phyloP scores from a whole-genome alignment of 2,113 vertebrate species.

The Salvelinus alpinus region DNA sequence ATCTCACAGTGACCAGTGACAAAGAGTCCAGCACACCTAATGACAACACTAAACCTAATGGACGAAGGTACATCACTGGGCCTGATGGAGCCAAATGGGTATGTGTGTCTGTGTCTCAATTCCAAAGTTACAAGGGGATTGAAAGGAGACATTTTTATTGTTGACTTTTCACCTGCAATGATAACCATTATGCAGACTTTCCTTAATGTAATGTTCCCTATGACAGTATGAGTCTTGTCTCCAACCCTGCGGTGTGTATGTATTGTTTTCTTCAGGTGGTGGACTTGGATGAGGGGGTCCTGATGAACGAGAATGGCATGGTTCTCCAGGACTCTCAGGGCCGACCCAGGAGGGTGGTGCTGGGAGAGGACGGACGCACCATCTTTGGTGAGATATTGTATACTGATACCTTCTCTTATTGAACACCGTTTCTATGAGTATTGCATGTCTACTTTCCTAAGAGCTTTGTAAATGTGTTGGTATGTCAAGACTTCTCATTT shows the following conservation, averaged over 20 bases:
- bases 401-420: neutral
- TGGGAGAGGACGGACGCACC: slow-evolving; percentile 93
- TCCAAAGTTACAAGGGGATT: no score
- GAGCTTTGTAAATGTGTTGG: no score
- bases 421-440: neutral
- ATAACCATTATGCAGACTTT: neutral
- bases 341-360: slow-evolving; percentile 86
- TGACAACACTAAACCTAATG: slow-evolving; percentile 75
- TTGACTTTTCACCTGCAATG: neutral
- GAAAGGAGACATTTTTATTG: no score
- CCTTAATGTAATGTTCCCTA: no score
- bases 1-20: slow-evolving; percentile 79
- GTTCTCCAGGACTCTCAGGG: slow-evolving; percentile 93
- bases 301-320: slow-evolving; percentile 90
- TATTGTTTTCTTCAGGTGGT: slow-evolving; percentile 76
- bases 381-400: slow-evolving; percentile 84
- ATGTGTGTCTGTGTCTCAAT: slow-evolving; percentile 47
- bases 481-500: no score
- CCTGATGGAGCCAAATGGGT: slow-evolving; percentile 97
- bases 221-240: no score
- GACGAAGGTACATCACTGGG: slow-evolving; percentile 89
- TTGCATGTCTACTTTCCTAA: neutral
- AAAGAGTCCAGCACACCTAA: slow-evolving; percentile 70
- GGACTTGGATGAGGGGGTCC: slow-evolving; percentile 87
- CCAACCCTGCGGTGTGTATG: neutral